These are phyloP conservation scores for Drosophila macrospina DNA, from an alignment of 2,888 invertebrate genomes.

Conservation along the genomic window DNA sequence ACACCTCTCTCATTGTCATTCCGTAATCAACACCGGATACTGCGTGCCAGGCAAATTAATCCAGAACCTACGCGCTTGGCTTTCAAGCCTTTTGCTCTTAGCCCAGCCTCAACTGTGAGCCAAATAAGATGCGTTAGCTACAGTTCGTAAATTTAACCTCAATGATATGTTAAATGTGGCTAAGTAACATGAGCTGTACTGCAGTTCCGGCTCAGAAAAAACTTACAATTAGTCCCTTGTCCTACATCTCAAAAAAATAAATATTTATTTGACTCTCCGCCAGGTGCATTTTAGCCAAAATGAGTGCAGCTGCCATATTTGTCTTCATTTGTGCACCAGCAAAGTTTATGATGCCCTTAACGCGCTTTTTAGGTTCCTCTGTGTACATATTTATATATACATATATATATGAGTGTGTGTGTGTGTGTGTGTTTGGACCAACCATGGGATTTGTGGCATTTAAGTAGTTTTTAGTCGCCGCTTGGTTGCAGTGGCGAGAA, in stretches of 20 bases:
- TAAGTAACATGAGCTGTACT: constrained; percentile 33
- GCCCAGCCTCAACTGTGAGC: constrained; percentile 27
- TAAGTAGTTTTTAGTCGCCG: constrained; percentile 67
- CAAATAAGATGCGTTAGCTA: constrained; percentile 6
- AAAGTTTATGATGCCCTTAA: constrained; percentile 29
- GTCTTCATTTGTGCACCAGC: constrained; percentile 61
- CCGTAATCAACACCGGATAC: constrained; percentile 73
- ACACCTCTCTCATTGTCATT: constrained; percentile 28
- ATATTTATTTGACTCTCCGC: constrained; percentile 23
- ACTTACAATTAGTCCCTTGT: constrained; percentile 52
- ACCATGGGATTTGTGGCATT: constrained; percentile 56
- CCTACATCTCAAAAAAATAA: neutral
- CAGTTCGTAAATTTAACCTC: constrained; percentile 36
- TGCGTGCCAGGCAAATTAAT: constrained; percentile 69
- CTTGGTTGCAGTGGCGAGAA: constrained; percentile 28
- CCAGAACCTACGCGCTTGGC: constrained; percentile 33
- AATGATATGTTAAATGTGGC: constrained; percentile 43
- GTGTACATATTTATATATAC: neutral
- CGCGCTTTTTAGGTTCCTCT: constrained; percentile 36
- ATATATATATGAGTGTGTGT: neutral
- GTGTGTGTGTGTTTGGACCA: constrained; percentile 10
- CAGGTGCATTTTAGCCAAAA: constrained; percentile 57
- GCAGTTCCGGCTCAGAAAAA: constrained; percentile 43
- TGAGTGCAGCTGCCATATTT: constrained; percentile 56
- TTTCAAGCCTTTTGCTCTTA: constrained; percentile 30